Conservation (phyloP, 2,888 invertebrate species). For the Metopia argyrocephala region DNA sequence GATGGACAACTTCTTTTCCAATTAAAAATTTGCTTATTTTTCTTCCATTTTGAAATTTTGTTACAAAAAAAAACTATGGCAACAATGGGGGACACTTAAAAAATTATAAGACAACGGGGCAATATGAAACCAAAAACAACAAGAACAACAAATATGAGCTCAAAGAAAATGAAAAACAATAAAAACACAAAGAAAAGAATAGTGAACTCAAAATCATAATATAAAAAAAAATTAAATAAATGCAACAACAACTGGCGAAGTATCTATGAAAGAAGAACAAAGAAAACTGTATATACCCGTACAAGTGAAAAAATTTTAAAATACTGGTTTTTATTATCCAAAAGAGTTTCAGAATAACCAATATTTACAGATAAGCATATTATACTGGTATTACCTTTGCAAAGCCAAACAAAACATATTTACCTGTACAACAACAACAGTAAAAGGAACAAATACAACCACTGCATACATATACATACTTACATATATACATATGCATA, state of each 20-base stretch:
- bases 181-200: conserved; percentile 39
- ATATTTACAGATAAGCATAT: no score
- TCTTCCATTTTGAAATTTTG: no score
- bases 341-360: no score
- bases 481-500: neutral
- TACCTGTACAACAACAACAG: neutral
- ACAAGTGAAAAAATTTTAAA: conserved; percentile 29
- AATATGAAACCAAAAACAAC: conserved; percentile 55
- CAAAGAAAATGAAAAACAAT: conserved; percentile 17
- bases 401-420: neutral
- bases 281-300: conserved; percentile 19
- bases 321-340: conserved; percentile 60
- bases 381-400: neutral
- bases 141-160: no score
- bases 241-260: neutral
- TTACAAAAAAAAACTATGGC: conserved; percentile 47
- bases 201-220: conserved; percentile 19
- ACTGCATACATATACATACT: conserved; percentile 29
- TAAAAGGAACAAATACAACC: conserved; percentile 36
- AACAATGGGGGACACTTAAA: no score
- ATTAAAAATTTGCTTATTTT: no score
- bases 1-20: no score
- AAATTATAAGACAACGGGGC: no score
- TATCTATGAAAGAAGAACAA: conserved; percentile 31
- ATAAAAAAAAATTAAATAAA: neutral